Conservation (phyloP, 2,888 invertebrate species). For the Drosophila phalerata region DNA sequence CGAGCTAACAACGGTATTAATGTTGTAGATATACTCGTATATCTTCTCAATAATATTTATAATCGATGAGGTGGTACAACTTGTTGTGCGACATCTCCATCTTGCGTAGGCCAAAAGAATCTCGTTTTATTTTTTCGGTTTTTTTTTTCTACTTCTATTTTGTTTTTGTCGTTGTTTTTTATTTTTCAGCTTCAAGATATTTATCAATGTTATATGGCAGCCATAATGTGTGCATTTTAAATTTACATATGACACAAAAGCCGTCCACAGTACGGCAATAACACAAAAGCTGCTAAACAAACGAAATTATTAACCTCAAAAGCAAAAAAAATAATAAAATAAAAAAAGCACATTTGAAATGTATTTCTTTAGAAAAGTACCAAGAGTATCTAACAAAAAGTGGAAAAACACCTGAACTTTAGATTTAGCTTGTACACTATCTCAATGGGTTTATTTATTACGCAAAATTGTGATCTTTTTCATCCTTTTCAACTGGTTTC, state of each 20-base stretch:
- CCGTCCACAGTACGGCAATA: constrained; percentile 27
- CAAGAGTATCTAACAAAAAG: constrained; percentile 9
- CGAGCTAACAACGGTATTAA: constrained; percentile 39
- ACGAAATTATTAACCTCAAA: constrained; percentile 61
- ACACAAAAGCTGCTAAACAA: constrained; percentile 50
- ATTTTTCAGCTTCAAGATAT: constrained; percentile 24
- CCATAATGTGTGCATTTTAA: constrained; percentile 52
- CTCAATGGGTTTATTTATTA: constrained; percentile 5
- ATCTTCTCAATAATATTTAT: constrained; percentile 68
- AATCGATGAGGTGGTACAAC: constrained; percentile 74
- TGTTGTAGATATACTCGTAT: constrained; percentile 37
- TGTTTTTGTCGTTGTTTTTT: constrained; percentile 1
- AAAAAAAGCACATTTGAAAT: constrained; percentile 23
- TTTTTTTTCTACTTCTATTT: constrained; percentile 5
- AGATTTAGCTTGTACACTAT: neutral
- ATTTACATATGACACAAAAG: constrained; percentile 71
- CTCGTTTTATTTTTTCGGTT: constrained; percentile 35
- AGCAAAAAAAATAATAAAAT: constrained; percentile 8
- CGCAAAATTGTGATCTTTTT: constrained; percentile 11
- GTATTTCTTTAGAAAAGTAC: constrained; percentile 19
- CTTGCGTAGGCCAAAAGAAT: constrained; percentile 67
- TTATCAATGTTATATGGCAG: constrained; percentile 39
- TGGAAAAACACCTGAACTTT: constrained; percentile 31
- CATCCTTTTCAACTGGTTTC: constrained; percentile 13
- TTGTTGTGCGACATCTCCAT: constrained; percentile 60